Evolutionary conservation across 2,888 invertebrate genomes (phyloP).

Genomic region (Drosophila aldrichi): DNA sequence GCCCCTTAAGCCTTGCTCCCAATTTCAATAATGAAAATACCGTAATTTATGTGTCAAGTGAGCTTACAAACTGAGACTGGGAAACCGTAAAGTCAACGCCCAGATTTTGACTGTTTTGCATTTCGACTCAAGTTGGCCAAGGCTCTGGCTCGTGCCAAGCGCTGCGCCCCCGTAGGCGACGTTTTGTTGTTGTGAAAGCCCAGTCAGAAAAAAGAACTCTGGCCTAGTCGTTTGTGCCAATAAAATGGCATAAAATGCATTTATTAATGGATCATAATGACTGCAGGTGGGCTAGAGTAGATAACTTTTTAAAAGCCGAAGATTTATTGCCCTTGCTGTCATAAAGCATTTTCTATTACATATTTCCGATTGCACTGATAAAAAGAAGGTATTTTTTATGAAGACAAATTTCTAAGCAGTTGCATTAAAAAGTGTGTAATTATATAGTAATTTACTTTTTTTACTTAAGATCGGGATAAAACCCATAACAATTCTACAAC

Average conservation of each 20-base stretch:
- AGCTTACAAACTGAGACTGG: slow-evolving; percentile 15
- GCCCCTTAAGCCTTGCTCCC: slow-evolving; percentile 37
- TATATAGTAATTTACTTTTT: no score
- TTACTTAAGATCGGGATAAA: no score
- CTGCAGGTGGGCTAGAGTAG: slow-evolving; percentile 70
- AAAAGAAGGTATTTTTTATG: no score
- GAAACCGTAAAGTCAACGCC: slow-evolving; percentile 38
- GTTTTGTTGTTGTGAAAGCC: slow-evolving; percentile 68
- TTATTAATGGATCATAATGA: slow-evolving; percentile 66
- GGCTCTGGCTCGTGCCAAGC: slow-evolving; percentile 58
- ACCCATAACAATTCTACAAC: no score
- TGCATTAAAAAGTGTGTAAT: no score
- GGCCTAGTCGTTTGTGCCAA: slow-evolving; percentile 32
- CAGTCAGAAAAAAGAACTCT: slow-evolving; percentile 41
- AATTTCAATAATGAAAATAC: slow-evolving; percentile 51
- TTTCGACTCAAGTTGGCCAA: slow-evolving; percentile 60
- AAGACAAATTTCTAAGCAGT: no score
- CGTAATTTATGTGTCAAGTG: slow-evolving; percentile 63
- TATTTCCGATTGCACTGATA: background rate
- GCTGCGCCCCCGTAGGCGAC: slow-evolving; percentile 66
- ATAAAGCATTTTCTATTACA: background rate
- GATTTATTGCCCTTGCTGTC: background rate
- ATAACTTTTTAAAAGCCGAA: background rate
- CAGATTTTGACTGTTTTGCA: slow-evolving; percentile 58
- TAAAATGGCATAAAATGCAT: slow-evolving; percentile 62